Base-by-base conservation (phyloP, 2,888 invertebrate species). In the Pomacea canaliculata region DNA sequence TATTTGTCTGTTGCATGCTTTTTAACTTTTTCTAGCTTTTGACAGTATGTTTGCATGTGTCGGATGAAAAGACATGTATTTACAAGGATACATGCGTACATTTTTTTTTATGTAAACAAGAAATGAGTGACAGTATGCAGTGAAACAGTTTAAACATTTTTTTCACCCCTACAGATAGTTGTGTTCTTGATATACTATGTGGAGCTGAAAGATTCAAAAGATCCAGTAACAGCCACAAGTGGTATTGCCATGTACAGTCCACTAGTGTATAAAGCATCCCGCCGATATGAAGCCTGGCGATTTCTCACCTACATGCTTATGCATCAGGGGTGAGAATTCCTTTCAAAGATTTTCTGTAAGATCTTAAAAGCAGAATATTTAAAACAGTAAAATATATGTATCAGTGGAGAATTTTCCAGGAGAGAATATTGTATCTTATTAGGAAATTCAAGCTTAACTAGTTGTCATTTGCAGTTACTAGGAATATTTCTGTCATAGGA, bases 221-320 rank as follows among this genome's bases (percentile, higher is more conserved):
- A 73, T 23, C 83, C 83, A 13, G 85, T 85, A 37, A 91, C 90
- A 63, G 92, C 92, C 90, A 92, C 88, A 90, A 93, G 90, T 87
- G 94, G 94, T 87, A 96, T 97, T 0, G 96, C 97, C 0, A 94
- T 95, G 60, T 95, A 96, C 13, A 94, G 94, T 66, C 91, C 95
- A 7, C 94, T 97, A 83, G 96, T 98, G 81, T 98, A 97, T 91
- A 94, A 96, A 92, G 98, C 98, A 0, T 93, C 94, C 79, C 94
- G 94, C 87, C 93, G 98, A 79, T 93, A 94, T 75, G 95, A 99
- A 92, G 95, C 94, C 0, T 99, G 99, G 99, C 93, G 99, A 86
- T 99, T 94, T 90, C 86, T 97, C 70, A 95, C 96, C 0, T 99
- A 99, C 89, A 98, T 98, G 97, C 94, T 98, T 89, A 96, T 98